These are phyloP conservation scores for Apodemia duryi DNA, from an alignment of 2,888 invertebrate genomes.

Conservation along the genomic window DNA sequence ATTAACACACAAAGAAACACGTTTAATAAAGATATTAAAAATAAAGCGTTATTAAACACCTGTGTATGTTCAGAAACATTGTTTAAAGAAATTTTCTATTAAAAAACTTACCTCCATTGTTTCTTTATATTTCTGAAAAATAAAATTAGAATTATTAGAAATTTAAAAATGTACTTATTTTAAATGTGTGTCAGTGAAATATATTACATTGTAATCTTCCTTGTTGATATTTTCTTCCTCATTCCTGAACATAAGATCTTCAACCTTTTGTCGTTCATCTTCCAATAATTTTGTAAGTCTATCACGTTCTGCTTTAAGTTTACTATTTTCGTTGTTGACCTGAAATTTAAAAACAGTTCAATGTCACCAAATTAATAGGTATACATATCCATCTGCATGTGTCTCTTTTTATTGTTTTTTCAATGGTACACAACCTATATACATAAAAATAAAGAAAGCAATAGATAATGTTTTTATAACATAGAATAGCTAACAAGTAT, in stretches of 20 bases:
- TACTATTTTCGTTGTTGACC: slow-evolving; percentile 74
- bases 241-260: slow-evolving; percentile 93
- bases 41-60: no score
- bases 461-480: no score
- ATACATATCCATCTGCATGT: no score
- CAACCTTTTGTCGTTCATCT: slow-evolving; percentile 89
- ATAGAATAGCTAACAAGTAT: no score
- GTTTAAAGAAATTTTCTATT: no score
- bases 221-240: slow-evolving; percentile 95
- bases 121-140: slow-evolving; percentile 74
- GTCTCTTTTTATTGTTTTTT: no score
- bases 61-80: no score
- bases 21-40: slow-evolving; percentile 1
- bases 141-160: slow-evolving; percentile 26
- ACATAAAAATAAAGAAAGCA: no score
- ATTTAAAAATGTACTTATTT: slow-evolving; percentile 20
- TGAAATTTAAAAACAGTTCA: slow-evolving; percentile 35
- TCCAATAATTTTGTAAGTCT: slow-evolving; percentile 83
- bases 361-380: no score
- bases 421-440: no score
- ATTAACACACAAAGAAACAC: slow-evolving; percentile 14
- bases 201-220: slow-evolving; percentile 90
- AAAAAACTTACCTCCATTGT: slow-evolving; percentile 61
- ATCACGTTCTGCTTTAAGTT: slow-evolving; percentile 77
- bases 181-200: slow-evolving; percentile 5